Evolutionary conservation across 1,140 invertebrate genomes (phyloP).

Genomic region (Heterodera schachtii): DNA sequence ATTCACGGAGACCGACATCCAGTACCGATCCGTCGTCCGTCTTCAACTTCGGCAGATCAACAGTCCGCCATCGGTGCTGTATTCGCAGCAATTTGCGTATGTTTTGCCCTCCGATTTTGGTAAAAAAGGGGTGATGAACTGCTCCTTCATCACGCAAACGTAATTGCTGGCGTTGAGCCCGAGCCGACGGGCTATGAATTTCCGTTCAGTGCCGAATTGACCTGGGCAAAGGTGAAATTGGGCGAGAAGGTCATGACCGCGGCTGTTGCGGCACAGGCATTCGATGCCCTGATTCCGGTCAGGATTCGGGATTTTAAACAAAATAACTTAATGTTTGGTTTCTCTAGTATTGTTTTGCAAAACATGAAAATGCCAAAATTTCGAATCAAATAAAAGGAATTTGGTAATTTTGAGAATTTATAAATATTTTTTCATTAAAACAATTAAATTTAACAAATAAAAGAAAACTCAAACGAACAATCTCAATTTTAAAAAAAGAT

Average conservation of each 20-base stretch:
- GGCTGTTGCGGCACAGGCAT: background rate
- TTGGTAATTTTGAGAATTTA: no score
- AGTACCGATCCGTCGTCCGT: background rate
- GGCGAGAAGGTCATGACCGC: background rate
- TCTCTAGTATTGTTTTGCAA: no score
- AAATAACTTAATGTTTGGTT: no score
- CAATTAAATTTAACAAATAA: no score
- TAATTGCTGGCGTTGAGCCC: background rate
- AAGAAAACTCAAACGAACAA: no score
- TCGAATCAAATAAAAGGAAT: no score
- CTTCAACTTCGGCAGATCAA: background rate
- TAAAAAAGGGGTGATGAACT: background rate
- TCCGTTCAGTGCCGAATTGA: background rate
- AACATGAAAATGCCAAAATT: no score
- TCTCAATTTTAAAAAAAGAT: no score
- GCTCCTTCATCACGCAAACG: background rate
- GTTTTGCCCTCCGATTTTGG: background rate
- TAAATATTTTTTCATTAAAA: no score
- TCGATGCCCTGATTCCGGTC: no score
- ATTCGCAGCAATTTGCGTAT: background rate
- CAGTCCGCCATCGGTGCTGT: background rate
- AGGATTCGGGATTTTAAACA: no score
- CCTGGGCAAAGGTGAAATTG: background rate
- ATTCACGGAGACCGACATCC: background rate
- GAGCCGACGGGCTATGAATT: background rate